These are phyloP conservation scores for Himalopsyche kuldschensis DNA, from an alignment of 2,888 invertebrate species.

Conservation along the genomic window DNA sequence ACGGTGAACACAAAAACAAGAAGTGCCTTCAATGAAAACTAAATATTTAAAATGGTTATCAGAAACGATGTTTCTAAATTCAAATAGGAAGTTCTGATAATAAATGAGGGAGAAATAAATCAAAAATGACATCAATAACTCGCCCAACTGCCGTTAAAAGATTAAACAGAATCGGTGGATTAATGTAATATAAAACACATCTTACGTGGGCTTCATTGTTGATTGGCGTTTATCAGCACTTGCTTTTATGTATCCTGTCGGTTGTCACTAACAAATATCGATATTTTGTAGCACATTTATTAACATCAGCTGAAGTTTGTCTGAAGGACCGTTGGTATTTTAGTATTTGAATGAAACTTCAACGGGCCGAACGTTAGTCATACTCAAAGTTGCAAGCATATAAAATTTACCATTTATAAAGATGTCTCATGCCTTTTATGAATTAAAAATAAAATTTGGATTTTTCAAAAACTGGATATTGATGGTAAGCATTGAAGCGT, in stretches of 20 bases:
- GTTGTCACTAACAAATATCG: no score
- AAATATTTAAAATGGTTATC: no score
- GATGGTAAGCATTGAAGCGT: no score
- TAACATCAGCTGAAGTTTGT: not conserved
- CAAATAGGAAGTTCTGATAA: not conserved
- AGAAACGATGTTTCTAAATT: no score
- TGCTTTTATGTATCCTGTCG: not conserved
- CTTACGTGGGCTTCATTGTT: not conserved
- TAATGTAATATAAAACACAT: not conserved
- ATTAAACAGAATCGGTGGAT: not conserved
- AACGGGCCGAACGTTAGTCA: not conserved
- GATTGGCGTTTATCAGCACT: not conserved
- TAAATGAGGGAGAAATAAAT: not conserved
- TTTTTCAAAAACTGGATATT: no score
- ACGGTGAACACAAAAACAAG: no score
- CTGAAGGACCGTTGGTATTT: not conserved
- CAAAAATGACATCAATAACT: not conserved
- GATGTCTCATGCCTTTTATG: no score
- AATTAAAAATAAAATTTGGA: no score
- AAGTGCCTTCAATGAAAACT: no score
- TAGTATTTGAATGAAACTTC: not conserved
- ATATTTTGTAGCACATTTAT: not conserved
- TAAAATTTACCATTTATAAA: no score
- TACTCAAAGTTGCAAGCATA: no score
- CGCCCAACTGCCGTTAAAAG: not conserved